These are phyloP conservation scores for Drosophila mayri DNA, from an alignment of 1,140 invertebrate species.

Conservation along the genomic window DNA sequence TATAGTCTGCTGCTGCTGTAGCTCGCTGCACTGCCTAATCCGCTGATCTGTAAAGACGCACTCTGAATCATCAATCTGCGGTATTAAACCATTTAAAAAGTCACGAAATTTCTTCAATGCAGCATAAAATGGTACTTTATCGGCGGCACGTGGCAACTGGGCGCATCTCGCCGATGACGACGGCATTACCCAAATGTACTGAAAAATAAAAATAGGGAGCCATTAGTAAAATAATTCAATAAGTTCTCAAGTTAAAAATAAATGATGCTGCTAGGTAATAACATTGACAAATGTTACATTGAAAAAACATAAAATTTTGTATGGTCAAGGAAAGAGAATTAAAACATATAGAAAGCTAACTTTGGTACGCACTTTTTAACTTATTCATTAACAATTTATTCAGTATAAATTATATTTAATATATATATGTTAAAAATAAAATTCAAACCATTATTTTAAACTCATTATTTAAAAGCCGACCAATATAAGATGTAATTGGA, in stretches of 20 bases:
- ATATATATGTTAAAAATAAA: too few relatives aligned
- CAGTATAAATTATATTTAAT: neutral
- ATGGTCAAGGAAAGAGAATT: neutral
- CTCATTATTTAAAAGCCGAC: neutral
- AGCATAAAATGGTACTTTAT: slow-evolving; percentile 98
- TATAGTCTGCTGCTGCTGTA: slow-evolving; percentile 4
- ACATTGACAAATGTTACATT: too few relatives aligned
- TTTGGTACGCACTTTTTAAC: neutral
- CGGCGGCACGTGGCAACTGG: slow-evolving; percentile 96
- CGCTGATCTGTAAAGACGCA: slow-evolving; percentile 95
- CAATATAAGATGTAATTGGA: too few relatives aligned
- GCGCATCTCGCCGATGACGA: slow-evolving; percentile 98
- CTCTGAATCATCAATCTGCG: slow-evolving; percentile 95
- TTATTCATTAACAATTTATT: too few relatives aligned
- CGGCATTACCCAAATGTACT: slow-evolving; percentile 99
- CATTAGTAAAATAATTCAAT: neutral
- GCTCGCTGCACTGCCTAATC: slow-evolving; percentile 87
- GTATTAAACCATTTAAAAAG: slow-evolving; percentile 95
- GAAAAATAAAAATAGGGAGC: slow-evolving; percentile 27
- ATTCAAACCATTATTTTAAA: neutral
- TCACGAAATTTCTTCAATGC: slow-evolving; percentile 97
- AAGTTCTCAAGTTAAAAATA: too few relatives aligned
- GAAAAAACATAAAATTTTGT: neutral
- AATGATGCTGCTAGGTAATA: too few relatives aligned
- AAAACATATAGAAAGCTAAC: neutral